phyloP scores from a whole-genome alignment of 2,797 vertebrate species.

The Pogonophryne albipinna region DNA sequence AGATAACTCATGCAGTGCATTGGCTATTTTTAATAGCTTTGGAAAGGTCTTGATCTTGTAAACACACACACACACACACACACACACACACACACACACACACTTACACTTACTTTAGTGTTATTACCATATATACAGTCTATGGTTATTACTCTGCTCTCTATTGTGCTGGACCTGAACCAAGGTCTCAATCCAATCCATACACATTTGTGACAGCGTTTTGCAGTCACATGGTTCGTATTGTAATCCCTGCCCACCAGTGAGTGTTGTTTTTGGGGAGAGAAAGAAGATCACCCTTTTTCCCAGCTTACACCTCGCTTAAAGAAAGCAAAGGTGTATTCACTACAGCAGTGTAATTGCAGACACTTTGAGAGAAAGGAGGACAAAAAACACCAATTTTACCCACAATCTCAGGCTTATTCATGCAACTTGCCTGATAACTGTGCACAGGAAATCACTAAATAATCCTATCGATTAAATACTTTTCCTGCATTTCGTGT shows the following conservation, averaged over 20 bases:
- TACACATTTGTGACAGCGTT: constrained; percentile 54
- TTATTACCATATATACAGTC: no score
- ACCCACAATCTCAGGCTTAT: constrained; percentile 45
- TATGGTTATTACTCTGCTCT: constrained; percentile 53
- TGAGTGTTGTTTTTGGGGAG: constrained; percentile 34
- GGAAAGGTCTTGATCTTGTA: constrained; percentile 19
- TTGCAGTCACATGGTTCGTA: constrained; percentile 32
- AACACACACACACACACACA: constrained; percentile 25
- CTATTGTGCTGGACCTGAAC: constrained; percentile 53
- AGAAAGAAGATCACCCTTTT: constrained; percentile 29
- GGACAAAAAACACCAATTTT: constrained; percentile 37
- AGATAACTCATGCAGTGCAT: background rate
- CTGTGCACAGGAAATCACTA: constrained; percentile 42
- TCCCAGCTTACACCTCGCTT: constrained; percentile 13
- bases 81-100: no score
- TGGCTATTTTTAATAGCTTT: constrained; percentile 34
- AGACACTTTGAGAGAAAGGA: constrained; percentile 42
- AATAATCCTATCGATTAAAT: background rate
- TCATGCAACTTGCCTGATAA: constrained; percentile 62
- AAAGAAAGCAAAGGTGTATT: constrained; percentile 28
- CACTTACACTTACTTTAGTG: constrained; percentile 14
- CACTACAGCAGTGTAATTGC: constrained; percentile 26
- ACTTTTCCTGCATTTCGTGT: background rate
- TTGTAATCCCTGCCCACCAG: constrained; percentile 43
- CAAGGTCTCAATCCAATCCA: constrained; percentile 72